Conservation (phyloP, 2,888 invertebrate species). For the Elysia crispata region DNA sequence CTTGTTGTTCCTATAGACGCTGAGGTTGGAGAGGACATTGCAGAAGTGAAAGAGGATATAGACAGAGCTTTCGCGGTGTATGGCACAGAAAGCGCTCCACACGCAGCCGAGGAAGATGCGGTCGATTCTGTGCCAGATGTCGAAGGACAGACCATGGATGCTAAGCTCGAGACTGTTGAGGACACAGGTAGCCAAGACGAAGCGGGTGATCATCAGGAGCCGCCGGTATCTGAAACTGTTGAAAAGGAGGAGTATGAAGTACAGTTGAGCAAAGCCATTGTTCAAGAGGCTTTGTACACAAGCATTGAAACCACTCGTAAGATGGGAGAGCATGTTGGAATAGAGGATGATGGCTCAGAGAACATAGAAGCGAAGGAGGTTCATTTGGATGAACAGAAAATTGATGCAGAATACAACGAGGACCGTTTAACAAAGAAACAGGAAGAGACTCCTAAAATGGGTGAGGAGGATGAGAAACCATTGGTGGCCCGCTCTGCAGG, state of each 20-base stretch:
- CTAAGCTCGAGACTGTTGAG: neutral
- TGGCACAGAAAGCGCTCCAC: neutral
- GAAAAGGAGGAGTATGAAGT: constrained; percentile 44
- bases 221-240: neutral
- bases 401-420: no score
- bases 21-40: constrained; percentile 32
- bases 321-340: neutral
- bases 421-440: constrained; percentile 5
- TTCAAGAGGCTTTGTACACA: constrained; percentile 46
- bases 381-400: neutral
- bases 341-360: constrained; percentile 16
- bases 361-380: neutral
- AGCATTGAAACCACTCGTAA: constrained; percentile 38
- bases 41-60: constrained; percentile 20
- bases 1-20: constrained; percentile 34
- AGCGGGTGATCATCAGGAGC: neutral
- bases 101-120: constrained; percentile 17
- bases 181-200: neutral
- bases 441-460: constrained; percentile 17
- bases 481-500: constrained; percentile 18
- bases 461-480: constrained; percentile 37
- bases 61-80: constrained; percentile 6
- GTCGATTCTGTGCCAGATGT: neutral
- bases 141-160: neutral
- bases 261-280: constrained; percentile 40